Evolutionary conservation across 2,113 vertebrate genomes (phyloP).

Genomic region (Dipodomys merriami): DNA sequence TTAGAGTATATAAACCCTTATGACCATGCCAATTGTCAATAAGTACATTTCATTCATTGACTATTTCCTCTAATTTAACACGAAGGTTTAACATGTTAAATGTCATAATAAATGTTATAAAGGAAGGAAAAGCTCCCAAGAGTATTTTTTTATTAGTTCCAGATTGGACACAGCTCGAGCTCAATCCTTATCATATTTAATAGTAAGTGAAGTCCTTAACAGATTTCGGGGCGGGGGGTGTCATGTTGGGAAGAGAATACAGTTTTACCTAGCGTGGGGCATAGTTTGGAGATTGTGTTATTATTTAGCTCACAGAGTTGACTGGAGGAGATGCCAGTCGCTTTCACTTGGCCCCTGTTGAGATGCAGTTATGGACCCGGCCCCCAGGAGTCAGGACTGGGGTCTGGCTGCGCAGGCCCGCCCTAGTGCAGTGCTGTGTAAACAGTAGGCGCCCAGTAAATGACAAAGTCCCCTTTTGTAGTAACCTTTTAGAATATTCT

Average conservation of each 20-base stretch:
- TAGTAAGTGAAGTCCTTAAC: conserved; percentile 54
- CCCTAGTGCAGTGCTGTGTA: not conserved
- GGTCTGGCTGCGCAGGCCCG: too few relatives aligned
- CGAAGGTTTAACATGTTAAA: conserved; percentile 65
- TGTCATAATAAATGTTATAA: conserved; percentile 49
- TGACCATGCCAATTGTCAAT: not conserved
- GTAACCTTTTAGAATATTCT: not conserved
- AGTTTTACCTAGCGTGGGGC: conserved; percentile 34
- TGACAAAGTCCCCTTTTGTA: not conserved
- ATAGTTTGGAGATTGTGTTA: conserved; percentile 42
- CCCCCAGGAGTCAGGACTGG: not conserved
- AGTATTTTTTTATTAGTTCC: conserved; percentile 59
- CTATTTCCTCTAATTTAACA: conserved; percentile 27
- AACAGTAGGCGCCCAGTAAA: not conserved
- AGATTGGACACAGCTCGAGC: conserved; percentile 52
- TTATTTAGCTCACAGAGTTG: not conserved
- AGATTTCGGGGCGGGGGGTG: not conserved
- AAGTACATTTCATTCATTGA: conserved; percentile 30
- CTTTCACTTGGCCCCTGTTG: not conserved
- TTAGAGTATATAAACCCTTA: not conserved
- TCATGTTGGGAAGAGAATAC: conserved; percentile 58
- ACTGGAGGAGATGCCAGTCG: conserved; percentile 26
- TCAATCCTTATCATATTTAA: conserved; percentile 14
- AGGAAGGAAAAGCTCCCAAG: conserved; percentile 21
- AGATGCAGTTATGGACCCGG: not conserved